phyloP scores from a whole-genome alignment of 2,113 vertebrate species.

The Serinus canaria region DNA sequence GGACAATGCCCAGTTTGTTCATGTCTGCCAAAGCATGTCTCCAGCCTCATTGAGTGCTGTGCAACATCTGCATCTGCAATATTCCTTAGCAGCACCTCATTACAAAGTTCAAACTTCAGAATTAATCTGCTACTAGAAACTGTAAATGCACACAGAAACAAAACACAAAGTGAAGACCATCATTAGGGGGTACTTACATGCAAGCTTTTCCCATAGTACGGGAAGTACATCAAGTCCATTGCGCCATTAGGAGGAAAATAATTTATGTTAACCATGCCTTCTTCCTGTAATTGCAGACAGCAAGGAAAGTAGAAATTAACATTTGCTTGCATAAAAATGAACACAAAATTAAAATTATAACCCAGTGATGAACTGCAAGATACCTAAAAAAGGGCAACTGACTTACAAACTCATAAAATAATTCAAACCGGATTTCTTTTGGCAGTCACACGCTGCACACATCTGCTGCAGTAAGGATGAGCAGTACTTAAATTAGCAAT shows the following conservation, averaged over 20 bases:
- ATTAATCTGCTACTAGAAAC: not conserved
- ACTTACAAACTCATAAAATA: not conserved
- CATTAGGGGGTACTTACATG: conserved; percentile 84
- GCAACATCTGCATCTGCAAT: not conserved
- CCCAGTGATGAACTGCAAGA: not conserved
- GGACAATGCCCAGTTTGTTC: not conserved
- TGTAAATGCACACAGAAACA: not conserved
- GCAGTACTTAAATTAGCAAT: not conserved
- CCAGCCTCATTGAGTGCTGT: not conserved
- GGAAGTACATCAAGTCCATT: conserved; percentile 94
- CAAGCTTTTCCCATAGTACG: conserved; percentile 92
- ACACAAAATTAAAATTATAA: not conserved
- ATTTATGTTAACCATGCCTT: conserved; percentile 64
- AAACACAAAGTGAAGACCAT: not conserved
- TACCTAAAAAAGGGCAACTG: not conserved
- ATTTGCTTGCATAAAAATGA: not conserved
- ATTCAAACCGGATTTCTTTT: not conserved
- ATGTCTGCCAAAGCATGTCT: not conserved
- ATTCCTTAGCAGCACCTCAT: not conserved
- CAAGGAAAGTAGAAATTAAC: not conserved
- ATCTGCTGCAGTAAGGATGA: not conserved
- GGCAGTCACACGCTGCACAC: not conserved
- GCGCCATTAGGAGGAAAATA: conserved; percentile 81
- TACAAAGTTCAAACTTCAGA: not conserved
- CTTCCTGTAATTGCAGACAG: conserved; percentile 74